Evolutionary conservation across 2,888 invertebrate species (phyloP).

Genomic region (Eulithis prunata): DNA sequence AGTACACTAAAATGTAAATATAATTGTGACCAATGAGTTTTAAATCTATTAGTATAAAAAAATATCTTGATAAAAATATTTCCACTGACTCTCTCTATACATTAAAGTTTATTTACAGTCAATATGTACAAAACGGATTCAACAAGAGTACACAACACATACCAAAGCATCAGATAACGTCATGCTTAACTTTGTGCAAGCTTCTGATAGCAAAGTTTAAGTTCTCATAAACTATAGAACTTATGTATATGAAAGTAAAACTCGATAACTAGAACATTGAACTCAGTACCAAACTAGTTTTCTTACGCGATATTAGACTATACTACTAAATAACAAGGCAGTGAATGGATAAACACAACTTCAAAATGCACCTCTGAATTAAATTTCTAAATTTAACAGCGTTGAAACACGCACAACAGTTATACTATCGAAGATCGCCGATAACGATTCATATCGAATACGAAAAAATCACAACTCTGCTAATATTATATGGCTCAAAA

Average conservation of each 20-base stretch:
- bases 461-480: constrained; percentile 8
- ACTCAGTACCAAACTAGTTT: constrained; percentile 27
- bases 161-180: constrained; percentile 33
- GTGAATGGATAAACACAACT: constrained; percentile 53
- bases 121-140: constrained; percentile 60
- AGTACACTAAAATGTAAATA: constrained; percentile 26
- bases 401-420: constrained; percentile 30
- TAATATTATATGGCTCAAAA: constrained; percentile 4
- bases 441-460: constrained; percentile 18
- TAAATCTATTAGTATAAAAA: constrained; percentile 60
- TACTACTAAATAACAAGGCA: constrained; percentile 53
- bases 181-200: constrained; percentile 52
- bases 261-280: constrained; percentile 24
- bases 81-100: constrained; percentile 71
- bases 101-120: constrained; percentile 68
- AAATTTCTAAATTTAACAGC: constrained; percentile 28
- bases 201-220: constrained; percentile 31
- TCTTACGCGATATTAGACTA: constrained; percentile 32
- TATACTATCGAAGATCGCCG: constrained; percentile 30
- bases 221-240: constrained; percentile 36
- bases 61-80: constrained; percentile 79
- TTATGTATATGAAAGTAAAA: constrained; percentile 27
- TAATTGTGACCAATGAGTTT: constrained; percentile 31
- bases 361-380: constrained; percentile 44
- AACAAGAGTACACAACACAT: constrained; percentile 36